Conservation (phyloP, 1,140 invertebrate genomes). For the Heliconius nattereri region DNA sequence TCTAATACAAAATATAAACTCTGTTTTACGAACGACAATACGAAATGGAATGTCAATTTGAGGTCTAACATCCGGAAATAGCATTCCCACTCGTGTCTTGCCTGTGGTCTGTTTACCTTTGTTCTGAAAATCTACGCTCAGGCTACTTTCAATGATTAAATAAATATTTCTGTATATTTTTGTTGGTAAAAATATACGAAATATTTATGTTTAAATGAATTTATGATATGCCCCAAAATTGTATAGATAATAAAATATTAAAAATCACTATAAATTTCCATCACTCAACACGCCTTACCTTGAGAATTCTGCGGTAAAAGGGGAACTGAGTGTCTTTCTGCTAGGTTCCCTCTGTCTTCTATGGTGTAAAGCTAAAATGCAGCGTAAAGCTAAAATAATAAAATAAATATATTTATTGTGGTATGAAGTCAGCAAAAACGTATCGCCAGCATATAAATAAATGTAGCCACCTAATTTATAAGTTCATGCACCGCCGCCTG, state of each 20-base stretch:
- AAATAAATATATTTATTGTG: neutral
- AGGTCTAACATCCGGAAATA: constrained; percentile 16
- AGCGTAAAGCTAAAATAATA: too few relatives aligned
- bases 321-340: too few relatives aligned
- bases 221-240: too few relatives aligned
- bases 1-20: constrained; percentile 9
- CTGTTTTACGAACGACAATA: constrained; percentile 21
- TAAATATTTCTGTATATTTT: neutral
- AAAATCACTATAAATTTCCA: too few relatives aligned
- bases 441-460: neutral
- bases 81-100: neutral
- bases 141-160: neutral
- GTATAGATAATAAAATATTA: too few relatives aligned
- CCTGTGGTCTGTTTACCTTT: neutral
- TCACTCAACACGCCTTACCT: too few relatives aligned
- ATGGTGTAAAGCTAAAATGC: too few relatives aligned
- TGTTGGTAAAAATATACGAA: too few relatives aligned
- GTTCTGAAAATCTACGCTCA: neutral
- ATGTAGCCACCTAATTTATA: neutral
- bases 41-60: constrained; percentile 29
- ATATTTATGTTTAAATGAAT: too few relatives aligned
- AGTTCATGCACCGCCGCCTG: constrained; percentile 10
- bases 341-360: too few relatives aligned
- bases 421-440: neutral
- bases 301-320: too few relatives aligned